Evolutionary conservation across 1,140 invertebrate genomes (phyloP), one percentile per base, ranked within the genome.

Genomic region (Nasonia giraulti): DNA sequence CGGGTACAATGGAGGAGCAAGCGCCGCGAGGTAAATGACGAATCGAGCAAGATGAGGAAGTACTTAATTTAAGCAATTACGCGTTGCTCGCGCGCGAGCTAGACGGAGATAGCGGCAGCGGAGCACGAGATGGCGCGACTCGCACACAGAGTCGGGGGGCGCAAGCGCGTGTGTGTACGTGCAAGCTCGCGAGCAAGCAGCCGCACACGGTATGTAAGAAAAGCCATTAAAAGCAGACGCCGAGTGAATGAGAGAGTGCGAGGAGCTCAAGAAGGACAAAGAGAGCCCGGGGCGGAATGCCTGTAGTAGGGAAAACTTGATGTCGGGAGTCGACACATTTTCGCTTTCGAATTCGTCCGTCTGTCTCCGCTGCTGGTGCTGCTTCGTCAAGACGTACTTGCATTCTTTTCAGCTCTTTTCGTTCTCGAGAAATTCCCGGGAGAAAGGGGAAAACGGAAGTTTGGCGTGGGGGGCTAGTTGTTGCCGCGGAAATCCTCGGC

Each of bases 1-100:
- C 66, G 66, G 66, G 37, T 62, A 83, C 81, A 82, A 76, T 76
- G 17, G 74, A n/a, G 37, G 44, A 44, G 74, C 37, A 33, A 77
- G 74, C 50, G 76, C 76, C 78, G 73, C 80, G 84, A 85, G 84
- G 62, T 82, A 82, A 83, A 82, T 86, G 81, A 83, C 81, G 85
- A 86, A 86, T 86, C 76, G 85, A 80, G 80, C 69, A 74, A 83
- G 76, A 86, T 86, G 81, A 86, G 85, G 85, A 86, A 86, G 85
- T 86, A 83, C 85, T 86, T 86, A 78, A 86, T 86, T 86, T 80
- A 80, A 86, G 81, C 85, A 86, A 86, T 86, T 86, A 86, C 80
- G 80, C 82, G 20, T 40, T 44, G 69, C 80, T 37, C 69, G 5
- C 20, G 73, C 0, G 33, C 23, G 33, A 33, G 47, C 50, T 75